Evolutionary conservation across 2,888 invertebrate species (phyloP).

Genomic region (Drosophila maculinotata): DNA sequence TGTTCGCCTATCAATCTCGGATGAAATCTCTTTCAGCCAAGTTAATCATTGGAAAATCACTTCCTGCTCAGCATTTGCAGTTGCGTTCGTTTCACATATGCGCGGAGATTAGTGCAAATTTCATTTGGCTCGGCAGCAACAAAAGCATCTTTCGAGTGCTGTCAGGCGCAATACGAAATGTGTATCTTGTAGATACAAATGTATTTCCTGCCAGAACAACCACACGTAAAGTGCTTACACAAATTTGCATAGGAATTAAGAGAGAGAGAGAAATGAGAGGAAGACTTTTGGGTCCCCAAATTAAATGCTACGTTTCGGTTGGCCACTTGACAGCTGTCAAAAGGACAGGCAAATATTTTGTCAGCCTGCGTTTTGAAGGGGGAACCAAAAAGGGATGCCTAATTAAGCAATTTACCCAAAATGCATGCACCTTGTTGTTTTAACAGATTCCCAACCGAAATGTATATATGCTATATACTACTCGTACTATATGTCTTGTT

Average conservation of each 20-base stretch:
- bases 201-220: slow-evolving; percentile 47
- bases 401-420: slow-evolving; percentile 69
- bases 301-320: slow-evolving; percentile 69
- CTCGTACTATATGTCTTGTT: too few species aligned
- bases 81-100: slow-evolving; percentile 28
- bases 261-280: neutral
- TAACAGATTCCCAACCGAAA: slow-evolving; percentile 60
- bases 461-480: slow-evolving; percentile 3
- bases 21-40: slow-evolving; percentile 71
- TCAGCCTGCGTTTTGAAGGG: slow-evolving; percentile 42
- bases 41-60: slow-evolving; percentile 84
- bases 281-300: slow-evolving; percentile 25
- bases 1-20: slow-evolving; percentile 49
- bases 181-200: slow-evolving; percentile 23
- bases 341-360: slow-evolving; percentile 74
- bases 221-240: slow-evolving; percentile 63
- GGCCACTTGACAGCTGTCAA: slow-evolving; percentile 78
- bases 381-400: slow-evolving; percentile 40
- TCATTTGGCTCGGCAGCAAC: slow-evolving; percentile 49
- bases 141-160: slow-evolving; percentile 55
- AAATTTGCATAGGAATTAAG: slow-evolving; percentile 67
- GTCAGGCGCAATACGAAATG: slow-evolving; percentile 34
- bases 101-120: slow-evolving; percentile 72
- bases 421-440: slow-evolving; percentile 62
- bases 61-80: slow-evolving; percentile 73